Percentiles rank a stretch among this genome's conserved stretches.
Evolutionary conservation across 2,888 invertebrate species (phyloP).

Genomic region (Drosophila tripunctata): DNA sequence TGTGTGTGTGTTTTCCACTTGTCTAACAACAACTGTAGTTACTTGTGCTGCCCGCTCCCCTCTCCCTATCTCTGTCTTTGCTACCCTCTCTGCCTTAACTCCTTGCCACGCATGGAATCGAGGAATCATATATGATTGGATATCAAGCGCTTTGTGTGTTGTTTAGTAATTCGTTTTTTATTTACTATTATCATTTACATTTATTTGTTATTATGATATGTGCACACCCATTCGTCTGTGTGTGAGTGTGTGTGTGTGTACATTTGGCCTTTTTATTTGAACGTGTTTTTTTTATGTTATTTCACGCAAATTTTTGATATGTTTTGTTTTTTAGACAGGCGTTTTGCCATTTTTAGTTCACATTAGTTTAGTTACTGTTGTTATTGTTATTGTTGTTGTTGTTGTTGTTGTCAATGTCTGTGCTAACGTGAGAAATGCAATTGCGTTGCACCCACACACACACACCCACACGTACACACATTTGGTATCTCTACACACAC

Average conservation of each 20-base stretch:
- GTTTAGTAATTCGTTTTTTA: conserved; percentile 78
- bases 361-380: conserved; percentile 17
- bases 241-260: conserved; percentile 8
- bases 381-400: conserved; percentile 18
- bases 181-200: conserved; percentile 77
- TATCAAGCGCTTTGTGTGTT: conserved; percentile 64
- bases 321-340: conserved; percentile 68
- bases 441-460: conserved; percentile 58
- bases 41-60: conserved; percentile 21
- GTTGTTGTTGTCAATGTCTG: conserved; percentile 41
- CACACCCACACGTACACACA: conserved; percentile 9
- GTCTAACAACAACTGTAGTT: conserved; percentile 52
- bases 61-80: not conserved
- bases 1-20: conserved; percentile 44
- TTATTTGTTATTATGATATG: conserved; percentile 77
- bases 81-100: conserved; percentile 10
- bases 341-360: conserved; percentile 57
- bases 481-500: conserved; percentile 22
- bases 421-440: conserved; percentile 66
- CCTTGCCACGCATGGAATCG: conserved; percentile 47
- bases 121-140: conserved; percentile 49
- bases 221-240: conserved; percentile 9
- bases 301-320: conserved; percentile 66
- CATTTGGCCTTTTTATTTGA: conserved; percentile 46
- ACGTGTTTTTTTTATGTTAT: conserved; percentile 29